Evolutionary conservation across 2,888 invertebrate genomes (phyloP).

Genomic region (Agelastica alni): DNA sequence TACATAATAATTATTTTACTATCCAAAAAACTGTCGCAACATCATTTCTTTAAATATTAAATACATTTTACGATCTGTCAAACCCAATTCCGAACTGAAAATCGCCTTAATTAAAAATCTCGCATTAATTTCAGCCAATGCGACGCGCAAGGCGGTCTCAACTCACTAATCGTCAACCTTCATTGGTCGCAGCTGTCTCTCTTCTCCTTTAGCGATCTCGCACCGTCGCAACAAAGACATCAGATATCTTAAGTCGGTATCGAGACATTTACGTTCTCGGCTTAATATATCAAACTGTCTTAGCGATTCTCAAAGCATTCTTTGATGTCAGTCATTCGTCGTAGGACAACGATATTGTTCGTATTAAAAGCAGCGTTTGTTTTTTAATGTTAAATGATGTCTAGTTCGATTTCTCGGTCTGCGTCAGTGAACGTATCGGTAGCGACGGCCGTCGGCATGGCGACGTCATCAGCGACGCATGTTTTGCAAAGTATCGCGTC

Average conservation of each 20-base stretch:
- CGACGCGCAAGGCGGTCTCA: conserved; percentile 37
- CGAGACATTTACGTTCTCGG: conserved; percentile 22
- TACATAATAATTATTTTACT: background rate
- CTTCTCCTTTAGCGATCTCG: conserved; percentile 13
- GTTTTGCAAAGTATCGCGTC: conserved; percentile 28
- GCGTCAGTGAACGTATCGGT: conserved; percentile 41
- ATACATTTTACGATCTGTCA: conserved; percentile 16
- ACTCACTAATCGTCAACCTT: conserved; percentile 10
- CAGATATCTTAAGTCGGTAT: conserved; percentile 24
- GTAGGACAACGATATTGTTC: background rate
- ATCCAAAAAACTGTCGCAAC: background rate
- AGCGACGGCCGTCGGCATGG: conserved; percentile 43
- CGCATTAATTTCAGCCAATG: conserved; percentile 33
- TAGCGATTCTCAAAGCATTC: conserved; percentile 48
- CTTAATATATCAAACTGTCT: conserved; percentile 34
- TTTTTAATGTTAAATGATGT: conserved; percentile 32
- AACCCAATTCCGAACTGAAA: conserved; percentile 23
- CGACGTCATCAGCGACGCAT: conserved; percentile 33
- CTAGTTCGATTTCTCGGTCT: conserved; percentile 42
- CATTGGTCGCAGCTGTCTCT: conserved; percentile 32
- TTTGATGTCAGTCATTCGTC: conserved; percentile 46
- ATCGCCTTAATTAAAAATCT: conserved; percentile 32
- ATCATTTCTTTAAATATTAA: conserved; percentile 16
- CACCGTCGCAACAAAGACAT: conserved; percentile 23
- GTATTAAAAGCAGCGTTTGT: conserved; percentile 28